Evolutionary conservation across 30 jellyfish, hydroid and myxozoan species (phyloP), one percentile per base, ranked within the genome.

Genomic region (Chironex yamaguchii): DNA sequence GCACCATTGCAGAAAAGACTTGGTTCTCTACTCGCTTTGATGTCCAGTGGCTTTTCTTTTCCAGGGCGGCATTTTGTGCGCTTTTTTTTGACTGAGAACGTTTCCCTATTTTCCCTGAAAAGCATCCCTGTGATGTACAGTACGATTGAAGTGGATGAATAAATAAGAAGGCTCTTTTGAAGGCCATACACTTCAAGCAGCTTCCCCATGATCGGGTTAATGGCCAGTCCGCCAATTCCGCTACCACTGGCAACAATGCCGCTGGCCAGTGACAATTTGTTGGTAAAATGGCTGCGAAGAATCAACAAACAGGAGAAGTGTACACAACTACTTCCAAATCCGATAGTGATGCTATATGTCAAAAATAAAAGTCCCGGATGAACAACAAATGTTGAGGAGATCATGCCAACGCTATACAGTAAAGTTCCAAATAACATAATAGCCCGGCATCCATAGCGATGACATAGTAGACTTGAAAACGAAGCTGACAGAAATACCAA

Each of bases 241-340:
- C 90, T 78, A 14, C 90, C 90, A 4, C 88, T 71, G 22, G 89
- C 58, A 13, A 52, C 87, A 27, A 78, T 33, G 1, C 89, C 89
- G 3, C 25, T 78, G 11, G 66, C 89, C 17, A 78, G 4, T 14
- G 49, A 32, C 21, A 78, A 48, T 28, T 48, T 78, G 23, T 24
- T 23, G 2, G 58, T 78, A 24, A 78, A 78, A 33, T 78, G 64
- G 24, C 31, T 53, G 9, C 88, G 90, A 2, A 78, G 77, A 71
- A 62, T 24, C 0, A 62, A 73, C 1, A 52, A 29, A 33, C 88
- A 78, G 49, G 90, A 29, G 89, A 78, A 78, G 26, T 27, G 64
- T 34, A 78, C 33, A 24, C 67, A 78, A 31, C 90, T 78, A 0
- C 48, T 23, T 52, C 90, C 90, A 22, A 52, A 26, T 14, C 88